Conservation (phyloP, 2,113 vertebrate species). For the Rutilus rutilus region DNA sequence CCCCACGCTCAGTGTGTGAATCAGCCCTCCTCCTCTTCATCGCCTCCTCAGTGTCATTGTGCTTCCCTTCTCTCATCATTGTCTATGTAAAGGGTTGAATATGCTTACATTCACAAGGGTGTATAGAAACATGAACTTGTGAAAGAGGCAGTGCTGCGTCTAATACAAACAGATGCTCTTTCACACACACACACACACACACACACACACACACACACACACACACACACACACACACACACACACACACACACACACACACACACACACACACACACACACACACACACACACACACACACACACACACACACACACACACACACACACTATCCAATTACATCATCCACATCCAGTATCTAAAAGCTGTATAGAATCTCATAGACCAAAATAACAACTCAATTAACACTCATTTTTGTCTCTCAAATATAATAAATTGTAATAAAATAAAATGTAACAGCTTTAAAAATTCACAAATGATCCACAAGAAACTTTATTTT, state of each 20-base stretch:
- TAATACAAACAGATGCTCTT: neutral
- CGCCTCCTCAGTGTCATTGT: neutral
- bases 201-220: neutral
- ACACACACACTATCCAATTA: neutral
- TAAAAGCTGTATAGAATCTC: neutral
- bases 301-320: too few relatives aligned
- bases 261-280: neutral
- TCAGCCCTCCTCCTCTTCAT: slow-evolving; percentile 6
- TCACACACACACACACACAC: neutral
- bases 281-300: neutral
- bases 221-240: neutral
- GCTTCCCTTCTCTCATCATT: neutral
- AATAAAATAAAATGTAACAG: neutral
- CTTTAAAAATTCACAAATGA: too few relatives aligned
- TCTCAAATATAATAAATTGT: neutral
- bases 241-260: too few relatives aligned
- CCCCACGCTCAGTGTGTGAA: neutral
- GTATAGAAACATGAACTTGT: slow-evolving; percentile 14
- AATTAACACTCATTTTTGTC: neutral
- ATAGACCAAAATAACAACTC: neutral
- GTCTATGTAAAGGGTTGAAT: neutral
- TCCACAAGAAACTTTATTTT: neutral
- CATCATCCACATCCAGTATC: neutral
- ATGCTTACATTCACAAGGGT: slow-evolving; percentile 12
- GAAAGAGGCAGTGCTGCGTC: neutral